Percentiles rank a stretch among this genome's conserved stretches.
These are phyloP conservation scores for Yponomeuta sedellus DNA, from an alignment of 2,888 invertebrate species.

Conservation along the genomic window DNA sequence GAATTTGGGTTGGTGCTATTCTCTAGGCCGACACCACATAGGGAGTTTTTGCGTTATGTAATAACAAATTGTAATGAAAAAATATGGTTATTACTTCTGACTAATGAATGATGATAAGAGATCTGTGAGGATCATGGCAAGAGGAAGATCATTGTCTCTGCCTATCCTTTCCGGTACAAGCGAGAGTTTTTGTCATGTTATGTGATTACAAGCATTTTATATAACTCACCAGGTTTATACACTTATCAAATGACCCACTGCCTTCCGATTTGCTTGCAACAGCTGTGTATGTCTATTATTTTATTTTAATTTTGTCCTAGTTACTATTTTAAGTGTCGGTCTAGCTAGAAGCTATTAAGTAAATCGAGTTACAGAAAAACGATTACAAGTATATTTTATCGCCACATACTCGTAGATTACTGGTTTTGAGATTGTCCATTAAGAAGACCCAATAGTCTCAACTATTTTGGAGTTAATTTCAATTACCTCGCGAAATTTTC, in stretches of 20 bases:
- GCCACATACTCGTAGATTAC: neutral
- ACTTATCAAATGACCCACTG: neutral
- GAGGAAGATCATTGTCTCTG: no score
- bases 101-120: no score
- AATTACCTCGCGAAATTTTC: no score
- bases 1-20: no score
- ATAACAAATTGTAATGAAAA: no score
- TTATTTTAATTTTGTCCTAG: slow-evolving; percentile 3
- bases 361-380: neutral
- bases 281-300: neutral
- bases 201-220: neutral
- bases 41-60: no score
- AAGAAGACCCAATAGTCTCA: no score
- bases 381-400: neutral
- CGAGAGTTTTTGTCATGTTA: neutral
- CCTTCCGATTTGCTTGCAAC: neutral
- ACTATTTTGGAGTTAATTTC: neutral
- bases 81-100: no score
- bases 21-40: no score
- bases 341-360: neutral
- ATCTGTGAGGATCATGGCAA: no score
- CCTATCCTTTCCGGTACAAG: no score
- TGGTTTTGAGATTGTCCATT: neutral
- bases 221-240: neutral
- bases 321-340: neutral